A percentile compares a stretch with the other conserved stretches of the same genome.
These are phyloP conservation scores for Antennarius striatus DNA, from an alignment of 2,113 vertebrate genomes.

Conservation along the genomic window DNA sequence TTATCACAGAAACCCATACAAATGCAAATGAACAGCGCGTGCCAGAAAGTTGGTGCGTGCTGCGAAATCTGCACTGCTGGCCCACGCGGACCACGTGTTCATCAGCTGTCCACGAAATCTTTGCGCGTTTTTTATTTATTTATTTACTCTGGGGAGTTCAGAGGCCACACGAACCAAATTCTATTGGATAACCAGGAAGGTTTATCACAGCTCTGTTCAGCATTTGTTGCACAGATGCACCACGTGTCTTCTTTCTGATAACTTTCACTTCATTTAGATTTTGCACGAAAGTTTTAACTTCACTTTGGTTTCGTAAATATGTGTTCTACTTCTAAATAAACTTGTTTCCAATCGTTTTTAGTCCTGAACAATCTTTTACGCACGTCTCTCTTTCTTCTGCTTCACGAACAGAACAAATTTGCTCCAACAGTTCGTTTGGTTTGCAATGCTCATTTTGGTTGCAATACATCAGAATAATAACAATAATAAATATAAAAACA, in stretches of 20 bases:
- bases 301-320: too few relatives aligned
- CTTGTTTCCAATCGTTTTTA: neutral
- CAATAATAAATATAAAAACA: too few relatives aligned
- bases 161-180: neutral
- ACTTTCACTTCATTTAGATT: neutral
- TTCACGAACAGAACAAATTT: neutral
- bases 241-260: neutral
- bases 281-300: too few relatives aligned
- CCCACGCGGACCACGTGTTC: conserved; percentile 62
- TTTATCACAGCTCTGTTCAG: too few relatives aligned
- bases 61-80: conserved; percentile 58
- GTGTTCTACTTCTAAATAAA: too few relatives aligned
- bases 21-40: conserved; percentile 82
- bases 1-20: conserved; percentile 73
- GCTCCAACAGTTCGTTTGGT: neutral
- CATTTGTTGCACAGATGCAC: neutral
- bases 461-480: too few relatives aligned
- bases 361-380: conserved; percentile 2
- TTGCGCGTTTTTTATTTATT: conserved; percentile 34
- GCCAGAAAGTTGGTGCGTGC: conserved; percentile 72
- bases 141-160: conserved; percentile 52
- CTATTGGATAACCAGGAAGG: too few relatives aligned
- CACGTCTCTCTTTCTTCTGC: neutral
- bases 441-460: neutral
- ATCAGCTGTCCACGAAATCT: conserved; percentile 60